phyloP scores from a whole-genome alignment of 2,888 invertebrate species.

The Acrobeloides nanus region DNA sequence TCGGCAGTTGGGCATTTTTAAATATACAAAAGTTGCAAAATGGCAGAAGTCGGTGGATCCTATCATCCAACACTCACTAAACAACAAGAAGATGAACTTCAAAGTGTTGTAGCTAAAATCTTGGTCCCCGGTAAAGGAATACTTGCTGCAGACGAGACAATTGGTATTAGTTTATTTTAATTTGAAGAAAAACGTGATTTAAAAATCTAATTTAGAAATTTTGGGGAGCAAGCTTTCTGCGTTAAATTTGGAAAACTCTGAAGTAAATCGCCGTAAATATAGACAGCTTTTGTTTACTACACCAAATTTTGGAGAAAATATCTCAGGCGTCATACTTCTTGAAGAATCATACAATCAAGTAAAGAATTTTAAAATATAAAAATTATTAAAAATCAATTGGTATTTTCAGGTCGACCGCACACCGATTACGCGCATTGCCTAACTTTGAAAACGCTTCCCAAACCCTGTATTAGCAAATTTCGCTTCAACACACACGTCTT shows the following conservation, averaged over 20 bases:
- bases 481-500: no score
- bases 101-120: conserved; percentile 44
- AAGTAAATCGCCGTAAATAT: conserved; percentile 52
- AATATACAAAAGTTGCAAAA: conserved; percentile 5
- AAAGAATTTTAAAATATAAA: no score
- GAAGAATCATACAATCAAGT: conserved; percentile 94
- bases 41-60: conserved; percentile 20
- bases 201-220: no score
- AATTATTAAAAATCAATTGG: no score
- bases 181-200: conserved; percentile 4
- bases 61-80: conserved; percentile 29
- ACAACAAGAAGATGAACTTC: conserved; percentile 48
- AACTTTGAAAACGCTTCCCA: no score
- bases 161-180: conserved; percentile 55
- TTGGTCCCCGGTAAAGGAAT: conserved; percentile 60
- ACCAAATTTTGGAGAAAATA: conserved; percentile 59
- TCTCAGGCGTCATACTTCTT: conserved; percentile 95
- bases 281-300: conserved; percentile 53
- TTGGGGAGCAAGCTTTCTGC: conserved; percentile 47
- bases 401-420: no score
- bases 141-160: conserved; percentile 93
- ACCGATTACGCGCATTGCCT: no score
- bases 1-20: no score
- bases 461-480: no score
- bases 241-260: conserved; percentile 53